Evolutionary conservation across 2,888 invertebrate genomes (phyloP), one percentile per base, ranked within the genome.

Genomic region (Cheilosia pagana): DNA sequence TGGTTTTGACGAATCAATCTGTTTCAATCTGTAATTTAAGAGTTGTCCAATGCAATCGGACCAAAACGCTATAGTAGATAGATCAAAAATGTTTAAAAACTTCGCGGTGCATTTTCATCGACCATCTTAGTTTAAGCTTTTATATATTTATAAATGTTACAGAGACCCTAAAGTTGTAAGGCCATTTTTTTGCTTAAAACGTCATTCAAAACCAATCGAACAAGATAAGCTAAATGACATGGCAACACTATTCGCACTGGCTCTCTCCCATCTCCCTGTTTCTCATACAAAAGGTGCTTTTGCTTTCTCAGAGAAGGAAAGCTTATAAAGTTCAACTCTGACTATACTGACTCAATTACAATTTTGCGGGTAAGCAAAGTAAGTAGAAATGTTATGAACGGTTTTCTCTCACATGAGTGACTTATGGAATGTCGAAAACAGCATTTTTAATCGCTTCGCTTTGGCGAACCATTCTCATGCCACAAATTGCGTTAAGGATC

Each of bases 401-500:
- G 2, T 16, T 45, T 16, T 45, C 43, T 45, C 3, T 2, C 43
- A 45, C 43, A 45, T 45, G 16, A 45, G 16, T 65, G 48, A 74
- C 48, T 72, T 59, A 41, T 52, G 21, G 23, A 45, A 35, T 12
- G 35, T 3, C 35, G 35, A 21, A 50, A 50, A 28, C 31, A 43
- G 68, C 55, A 31, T 53, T 68, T 43, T 19, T 10, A 68, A 68
- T 41, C 35, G 16, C 28, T n/a, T 50, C 14, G 25, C 21, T 31
- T 4, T n/a, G 10, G 8, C 25, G 5, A 12, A 7, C 16, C 8
- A 5, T 39, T 7, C 8, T 31, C 28, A 43, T n/a, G 19, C 65
- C 50, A 16, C 45, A 59, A 59, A 71, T 23, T 45, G 16, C 52
- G 50, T 48, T 59, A 65, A 76, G 76, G 70, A 81, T 35, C 3